Percentiles rank a stretch among this genome's conserved stretches.
Evolutionary conservation across 1,140 invertebrate genomes (phyloP).

Genomic region (Sycophaga agraensis): DNA sequence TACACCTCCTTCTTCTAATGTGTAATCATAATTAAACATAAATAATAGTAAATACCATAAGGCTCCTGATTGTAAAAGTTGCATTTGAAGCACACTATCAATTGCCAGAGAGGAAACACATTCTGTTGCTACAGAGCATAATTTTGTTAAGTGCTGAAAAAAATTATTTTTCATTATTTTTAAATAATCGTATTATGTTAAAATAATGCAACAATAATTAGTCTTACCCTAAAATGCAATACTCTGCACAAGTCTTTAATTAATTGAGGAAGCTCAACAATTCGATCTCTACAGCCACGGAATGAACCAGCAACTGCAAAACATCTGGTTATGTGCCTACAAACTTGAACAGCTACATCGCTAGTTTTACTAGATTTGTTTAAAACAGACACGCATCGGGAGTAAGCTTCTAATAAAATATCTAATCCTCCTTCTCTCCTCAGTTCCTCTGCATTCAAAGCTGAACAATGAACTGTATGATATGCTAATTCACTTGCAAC

Average conservation of each 20-base stretch:
- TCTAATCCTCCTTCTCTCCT: slow-evolving; percentile 90
- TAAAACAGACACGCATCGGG: slow-evolving; percentile 87
- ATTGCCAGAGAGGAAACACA: slow-evolving; percentile 81
- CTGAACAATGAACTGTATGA: slow-evolving; percentile 95
- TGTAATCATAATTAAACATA: slow-evolving; percentile 96
- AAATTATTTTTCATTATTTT: slow-evolving; percentile 7
- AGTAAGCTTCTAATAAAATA: slow-evolving; percentile 83
- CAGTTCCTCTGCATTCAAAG: slow-evolving; percentile 96
- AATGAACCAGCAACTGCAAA: slow-evolving; percentile 95
- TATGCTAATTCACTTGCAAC: slow-evolving; percentile 94
- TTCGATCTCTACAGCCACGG: slow-evolving; percentile 82
- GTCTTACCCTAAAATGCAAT: slow-evolving; percentile 81
- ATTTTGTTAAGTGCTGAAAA: slow-evolving; percentile 71
- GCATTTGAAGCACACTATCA: slow-evolving; percentile 81
- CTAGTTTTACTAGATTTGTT: slow-evolving; percentile 74
- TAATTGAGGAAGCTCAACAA: slow-evolving; percentile 83
- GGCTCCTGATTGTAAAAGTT: slow-evolving; percentile 87
- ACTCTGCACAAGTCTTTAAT: slow-evolving; percentile 87
- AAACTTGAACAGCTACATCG: slow-evolving; percentile 90
- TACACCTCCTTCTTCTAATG: slow-evolving; percentile 94
- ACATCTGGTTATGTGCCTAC: slow-evolving; percentile 86
- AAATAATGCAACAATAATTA: neutral
- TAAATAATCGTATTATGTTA: neutral
- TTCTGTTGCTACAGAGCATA: slow-evolving; percentile 81
- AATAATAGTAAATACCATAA: slow-evolving; percentile 90